A percentile compares a stretch with the other conserved stretches of the same genome.
These are phyloP conservation scores for Cardiocondyla obscurior DNA, from an alignment of 1,140 invertebrate species.

Conservation along the genomic window DNA sequence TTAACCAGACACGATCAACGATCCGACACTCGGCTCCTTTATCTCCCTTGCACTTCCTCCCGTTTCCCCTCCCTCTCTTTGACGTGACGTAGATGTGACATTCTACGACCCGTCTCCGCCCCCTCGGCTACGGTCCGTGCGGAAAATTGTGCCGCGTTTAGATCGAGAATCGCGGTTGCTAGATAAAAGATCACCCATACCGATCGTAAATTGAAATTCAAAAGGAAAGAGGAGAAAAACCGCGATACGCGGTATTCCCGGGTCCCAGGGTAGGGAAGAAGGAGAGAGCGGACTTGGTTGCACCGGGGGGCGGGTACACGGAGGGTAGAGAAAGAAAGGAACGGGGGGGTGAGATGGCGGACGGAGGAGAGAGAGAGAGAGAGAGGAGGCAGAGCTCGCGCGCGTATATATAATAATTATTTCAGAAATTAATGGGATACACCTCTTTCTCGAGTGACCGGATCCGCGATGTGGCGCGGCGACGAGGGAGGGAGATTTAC, in stretches of 20 bases:
- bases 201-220: constrained; percentile 64
- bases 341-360: too few relatives aligned
- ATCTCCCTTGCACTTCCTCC: constrained; percentile 1
- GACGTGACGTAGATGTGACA: constrained; percentile 2
- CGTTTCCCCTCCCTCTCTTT: neutral
- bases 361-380: too few relatives aligned
- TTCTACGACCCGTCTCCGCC: neutral
- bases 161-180: constrained; percentile 37
- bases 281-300: neutral
- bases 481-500: neutral
- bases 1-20: constrained; percentile 24
- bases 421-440: constrained; percentile 80
- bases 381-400: constrained; percentile 36
- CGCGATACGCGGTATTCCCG: neutral
- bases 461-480: constrained; percentile 15
- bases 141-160: constrained; percentile 39
- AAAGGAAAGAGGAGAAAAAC: constrained; percentile 51
- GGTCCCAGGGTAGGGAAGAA: neutral
- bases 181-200: constrained; percentile 57
- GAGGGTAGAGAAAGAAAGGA: too few relatives aligned
- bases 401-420: constrained; percentile 76
- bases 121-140: neutral
- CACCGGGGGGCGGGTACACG: neutral
- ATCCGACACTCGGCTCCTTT: constrained; percentile 12
- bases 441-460: constrained; percentile 58